Conservation (phyloP, 1,140 invertebrate species). For the Penaeus chinensis region DNA sequence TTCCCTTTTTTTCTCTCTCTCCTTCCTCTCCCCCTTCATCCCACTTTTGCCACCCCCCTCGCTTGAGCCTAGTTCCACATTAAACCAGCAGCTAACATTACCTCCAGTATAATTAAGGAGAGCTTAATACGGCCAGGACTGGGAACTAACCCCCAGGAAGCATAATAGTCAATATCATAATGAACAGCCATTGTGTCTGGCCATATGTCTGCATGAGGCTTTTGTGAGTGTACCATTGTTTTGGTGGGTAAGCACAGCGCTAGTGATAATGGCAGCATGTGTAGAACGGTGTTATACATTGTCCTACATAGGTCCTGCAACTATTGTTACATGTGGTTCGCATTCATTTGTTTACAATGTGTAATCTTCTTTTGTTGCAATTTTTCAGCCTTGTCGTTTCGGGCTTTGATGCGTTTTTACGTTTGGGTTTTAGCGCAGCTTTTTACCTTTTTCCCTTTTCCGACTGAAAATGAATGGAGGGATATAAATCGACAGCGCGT, state of each 20-base stretch:
- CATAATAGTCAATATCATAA: conserved; percentile 47
- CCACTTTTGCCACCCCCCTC: too few relatives aligned
- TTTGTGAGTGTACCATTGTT: conserved; percentile 40
- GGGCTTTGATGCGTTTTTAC: too few relatives aligned
- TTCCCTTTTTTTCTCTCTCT: too few relatives aligned
- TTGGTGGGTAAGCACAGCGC: conserved; percentile 32
- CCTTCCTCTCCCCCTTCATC: too few relatives aligned
- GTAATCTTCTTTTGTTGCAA: conserved; percentile 42
- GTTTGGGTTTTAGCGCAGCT: too few relatives aligned
- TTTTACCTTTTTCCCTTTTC: too few relatives aligned
- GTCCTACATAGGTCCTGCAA: conserved; percentile 26
- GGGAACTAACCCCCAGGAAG: conserved; percentile 11
- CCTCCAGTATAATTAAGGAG: conserved; percentile 42
- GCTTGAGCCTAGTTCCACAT: too few relatives aligned
- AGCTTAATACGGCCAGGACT: conserved; percentile 32
- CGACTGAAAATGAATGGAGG: too few relatives aligned
- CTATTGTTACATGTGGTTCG: conserved; percentile 33
- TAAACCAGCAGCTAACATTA: conserved; percentile 24
- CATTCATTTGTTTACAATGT: conserved; percentile 42
- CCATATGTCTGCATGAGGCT: conserved; percentile 48
- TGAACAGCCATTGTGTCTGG: conserved; percentile 47
- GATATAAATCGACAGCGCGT: too few relatives aligned
- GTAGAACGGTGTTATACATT: conserved; percentile 35
- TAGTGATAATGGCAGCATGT: conserved; percentile 39
- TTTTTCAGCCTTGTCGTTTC: conserved; percentile 9